phyloP scores from a whole-genome alignment of 2,797 vertebrate genomes.

The Sparidentex hasta region DNA sequence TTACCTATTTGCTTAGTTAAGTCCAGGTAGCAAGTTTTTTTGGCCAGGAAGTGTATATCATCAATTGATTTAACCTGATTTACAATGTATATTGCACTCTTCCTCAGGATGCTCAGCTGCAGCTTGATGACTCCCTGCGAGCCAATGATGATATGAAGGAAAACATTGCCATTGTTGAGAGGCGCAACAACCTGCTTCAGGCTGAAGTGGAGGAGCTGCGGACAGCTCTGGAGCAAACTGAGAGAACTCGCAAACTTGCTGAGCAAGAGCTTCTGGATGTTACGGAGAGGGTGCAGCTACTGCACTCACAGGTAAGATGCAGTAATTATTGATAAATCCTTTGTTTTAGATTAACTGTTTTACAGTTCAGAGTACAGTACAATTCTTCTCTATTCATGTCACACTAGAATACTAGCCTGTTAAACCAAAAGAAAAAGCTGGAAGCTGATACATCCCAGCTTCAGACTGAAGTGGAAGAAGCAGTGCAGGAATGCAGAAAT shows the following conservation, averaged over 20 bases:
- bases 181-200: conserved; percentile 90
- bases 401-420: conserved; percentile 88
- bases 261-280: conserved; percentile 92
- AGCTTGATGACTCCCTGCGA: conserved; percentile 85
- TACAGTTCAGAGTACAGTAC: too few relatives aligned
- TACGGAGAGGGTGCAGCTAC: conserved; percentile 91
- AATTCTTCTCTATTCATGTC: background rate
- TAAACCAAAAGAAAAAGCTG: conserved; percentile 93
- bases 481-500: conserved; percentile 89
- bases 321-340: background rate
- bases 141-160: conserved; percentile 91
- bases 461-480: conserved; percentile 88
- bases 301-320: conserved; percentile 89
- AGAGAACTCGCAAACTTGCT: conserved; percentile 89
- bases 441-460: conserved; percentile 86
- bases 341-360: background rate
- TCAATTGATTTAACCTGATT: background rate
- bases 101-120: conserved; percentile 86
- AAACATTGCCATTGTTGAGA: conserved; percentile 90
- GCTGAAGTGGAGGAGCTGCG: conserved; percentile 88
- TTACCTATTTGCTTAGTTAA: too few relatives aligned
- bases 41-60: too few relatives aligned
- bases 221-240: conserved; percentile 85
- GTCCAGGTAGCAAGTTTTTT: too few relatives aligned
- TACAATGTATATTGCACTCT: background rate